Base-by-base conservation (phyloP, 2,888 invertebrate species). In the Agonopterix heracliana region DNA sequence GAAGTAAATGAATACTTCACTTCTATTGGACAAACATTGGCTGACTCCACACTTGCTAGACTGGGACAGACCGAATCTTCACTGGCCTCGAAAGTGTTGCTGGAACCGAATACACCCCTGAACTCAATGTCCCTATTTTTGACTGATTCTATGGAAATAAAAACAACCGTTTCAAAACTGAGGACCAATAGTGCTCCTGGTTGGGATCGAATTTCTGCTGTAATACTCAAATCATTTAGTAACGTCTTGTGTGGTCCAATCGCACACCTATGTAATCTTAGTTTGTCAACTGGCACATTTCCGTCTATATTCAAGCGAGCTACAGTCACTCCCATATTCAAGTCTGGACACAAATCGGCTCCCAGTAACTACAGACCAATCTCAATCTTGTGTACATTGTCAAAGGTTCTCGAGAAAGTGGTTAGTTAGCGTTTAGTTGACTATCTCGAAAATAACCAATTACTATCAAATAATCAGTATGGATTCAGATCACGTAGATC, bases 331-430 rank as follows among this genome's bases (percentile, higher is more conserved):
- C 53, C 51, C 5, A 45, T 53, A 1, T 38, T 44, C 8, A 53
- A 53, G 44, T 14, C 35, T 41, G 48, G 50, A 1, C 40, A 50
- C 34, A 44, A 12, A n/a, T 5, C 9, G 1, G 7, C 34, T 5
- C 44, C 42, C 8, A 11, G 9, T 10, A 51, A 51, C n/a, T 49
- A 49, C 26, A 49, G 51, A 14, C 51, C 51, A 0, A 52, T 52
- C n/a, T 55, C 51, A 11, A 14, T 55, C 2, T 14, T 52, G 0
- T 26, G 41, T 9, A 41, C 43, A 1, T 10, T 55, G 2, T 52
- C 53, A 5, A 55, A 55, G 44, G 38, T 55, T 4, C 8, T 55
- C 7, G 55, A 55, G 45, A 54, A 54, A 17, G n/a, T 54, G 10
- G 40, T 56, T 5, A 56, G 52, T 9, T 51, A 41, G 7, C 38